Evolutionary conservation across 2,113 vertebrate genomes (phyloP).

Genomic region (Speoplatyrhinus poulsoni): DNA sequence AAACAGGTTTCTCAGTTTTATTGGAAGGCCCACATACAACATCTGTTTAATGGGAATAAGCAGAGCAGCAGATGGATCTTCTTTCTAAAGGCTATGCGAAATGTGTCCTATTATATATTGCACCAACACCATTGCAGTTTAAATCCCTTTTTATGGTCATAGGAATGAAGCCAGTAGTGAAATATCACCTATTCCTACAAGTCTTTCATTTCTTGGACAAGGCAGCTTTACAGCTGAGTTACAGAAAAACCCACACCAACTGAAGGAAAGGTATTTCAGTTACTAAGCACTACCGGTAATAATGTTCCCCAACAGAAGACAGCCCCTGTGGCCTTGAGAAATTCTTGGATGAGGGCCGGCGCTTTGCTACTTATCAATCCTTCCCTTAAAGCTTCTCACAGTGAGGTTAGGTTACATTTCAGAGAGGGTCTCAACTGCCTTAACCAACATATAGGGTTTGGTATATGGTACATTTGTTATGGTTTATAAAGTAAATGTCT

Average conservation of each 20-base stretch:
- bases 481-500: too few species aligned
- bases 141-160: conserved; percentile 9
- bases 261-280: conserved; percentile 37
- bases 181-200: conserved; percentile 24
- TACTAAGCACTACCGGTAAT: conserved; percentile 42
- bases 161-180: conserved; percentile 22
- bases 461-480: too few species aligned
- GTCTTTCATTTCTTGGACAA: conserved; percentile 3
- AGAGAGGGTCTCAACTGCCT: background rate
- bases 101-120: conserved; percentile 22
- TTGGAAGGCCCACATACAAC: conserved; percentile 16
- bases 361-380: conserved; percentile 61
- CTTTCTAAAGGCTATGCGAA: conserved; percentile 44
- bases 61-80: conserved; percentile 34
- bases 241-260: conserved; percentile 31
- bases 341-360: conserved; percentile 55
- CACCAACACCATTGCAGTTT: conserved; percentile 18
- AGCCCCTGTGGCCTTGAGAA: conserved; percentile 53
- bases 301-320: conserved; percentile 56
- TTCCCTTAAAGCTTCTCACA: conserved; percentile 32
- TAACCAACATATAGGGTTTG: background rate
- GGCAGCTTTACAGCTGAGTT: conserved; percentile 1
- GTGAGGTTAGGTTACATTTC: conserved; percentile 21
- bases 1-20: background rate
- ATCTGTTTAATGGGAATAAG: conserved; percentile 29